Evolutionary conservation across 2,888 invertebrate species (phyloP).

Genomic region (Leptopilina myrica): DNA sequence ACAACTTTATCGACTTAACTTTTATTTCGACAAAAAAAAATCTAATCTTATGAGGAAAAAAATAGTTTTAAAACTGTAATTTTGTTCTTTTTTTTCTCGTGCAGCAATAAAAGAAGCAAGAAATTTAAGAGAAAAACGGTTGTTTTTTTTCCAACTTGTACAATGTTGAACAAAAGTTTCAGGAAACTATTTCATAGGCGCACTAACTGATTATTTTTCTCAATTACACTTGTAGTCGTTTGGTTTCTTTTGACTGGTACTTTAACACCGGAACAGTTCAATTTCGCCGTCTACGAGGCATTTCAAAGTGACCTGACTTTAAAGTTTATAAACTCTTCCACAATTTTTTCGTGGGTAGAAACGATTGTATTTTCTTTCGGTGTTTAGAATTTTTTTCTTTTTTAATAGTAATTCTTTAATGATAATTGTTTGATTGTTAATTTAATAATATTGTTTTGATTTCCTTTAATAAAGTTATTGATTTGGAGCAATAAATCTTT

Average conservation of each 20-base stretch:
- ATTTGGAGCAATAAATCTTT: too few relatives aligned
- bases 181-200: background rate
- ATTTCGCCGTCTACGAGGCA: slow-evolving; percentile 8
- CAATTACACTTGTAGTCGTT: slow-evolving; percentile 5
- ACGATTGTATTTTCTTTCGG: too few relatives aligned
- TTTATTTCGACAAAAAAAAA: too few relatives aligned
- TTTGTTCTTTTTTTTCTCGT: background rate
- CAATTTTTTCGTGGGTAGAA: too few relatives aligned
- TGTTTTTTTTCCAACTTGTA: background rate
- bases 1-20: too few relatives aligned
- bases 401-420: background rate
- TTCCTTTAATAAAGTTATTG: too few relatives aligned
- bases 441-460: too few relatives aligned
- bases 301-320: slow-evolving; percentile 4
- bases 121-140: background rate
- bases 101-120: too few relatives aligned
- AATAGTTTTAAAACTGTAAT: background rate
- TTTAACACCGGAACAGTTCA: slow-evolving; percentile 14
- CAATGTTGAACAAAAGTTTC: background rate
- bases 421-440: too few relatives aligned
- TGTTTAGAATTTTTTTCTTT: background rate
- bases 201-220: slow-evolving; percentile 11
- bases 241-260: slow-evolving; percentile 3
- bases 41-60: too few relatives aligned
- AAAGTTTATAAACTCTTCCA: background rate